Base-by-base conservation (phyloP, 2,113 vertebrate species). In the Sprattus sprattus region DNA sequence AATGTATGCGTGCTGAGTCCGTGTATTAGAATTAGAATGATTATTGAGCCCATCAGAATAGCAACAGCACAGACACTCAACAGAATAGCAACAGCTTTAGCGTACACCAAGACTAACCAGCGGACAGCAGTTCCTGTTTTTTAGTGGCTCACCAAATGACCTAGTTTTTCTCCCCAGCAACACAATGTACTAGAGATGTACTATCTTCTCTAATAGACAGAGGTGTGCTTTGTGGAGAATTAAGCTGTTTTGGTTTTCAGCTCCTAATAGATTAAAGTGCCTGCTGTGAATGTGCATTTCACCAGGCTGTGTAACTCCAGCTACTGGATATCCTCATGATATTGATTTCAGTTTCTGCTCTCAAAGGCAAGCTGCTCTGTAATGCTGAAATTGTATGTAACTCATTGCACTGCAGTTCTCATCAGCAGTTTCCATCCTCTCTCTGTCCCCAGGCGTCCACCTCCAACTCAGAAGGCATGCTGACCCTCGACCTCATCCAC, bases 401-500 rank as follows among this genome's bases (percentile, higher is more conserved):
- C 47, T 8, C 47, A 10, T 49, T 1, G 47, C 47, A 49, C 47
- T 1, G 47, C 47, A 49, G 47, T 9, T 8, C 47, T 49, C 47
- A 49, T 39, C 39, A 39, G 47, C 47, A 0, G 47, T 6, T 49
- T 49, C 11, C 47, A 49, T 54, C 13, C 16, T 54, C 60, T 47
- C 2, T 80, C 83, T 81, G 13, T 60, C 25, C 60, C 0, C 89
- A 99, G 98, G 97, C 97, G 82, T 98, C 97, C 46, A 96, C 96
- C 89, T 97, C 97, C 84, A 96, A 96, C 50, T 98, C 97, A 0
- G 97, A 99, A 0, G 97, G 97, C 85, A 98, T 96, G 95, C 92
- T 99, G 91, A 99, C 96, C 0, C 94, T 99, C n/a, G 98, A 99
- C 91, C 95, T 99, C 89, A 97, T 99, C 92, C 97, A 98, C 89